These are phyloP conservation scores for Triplophysa rosa DNA, from an alignment of 2,113 vertebrate genomes.

Conservation along the genomic window DNA sequence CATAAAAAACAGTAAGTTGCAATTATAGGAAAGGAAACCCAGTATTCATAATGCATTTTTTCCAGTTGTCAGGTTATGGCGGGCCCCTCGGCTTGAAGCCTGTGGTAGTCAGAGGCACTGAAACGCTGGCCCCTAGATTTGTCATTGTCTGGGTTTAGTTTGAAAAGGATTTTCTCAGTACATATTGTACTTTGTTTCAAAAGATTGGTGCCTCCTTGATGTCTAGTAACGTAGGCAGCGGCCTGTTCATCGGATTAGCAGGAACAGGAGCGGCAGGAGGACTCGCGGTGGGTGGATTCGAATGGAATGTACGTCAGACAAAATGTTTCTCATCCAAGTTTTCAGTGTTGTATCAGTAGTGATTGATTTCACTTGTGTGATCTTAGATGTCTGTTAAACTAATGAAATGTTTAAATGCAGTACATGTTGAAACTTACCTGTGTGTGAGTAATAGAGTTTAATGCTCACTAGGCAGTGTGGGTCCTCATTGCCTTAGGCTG, in stretches of 20 bases:
- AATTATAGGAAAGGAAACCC: too few species aligned
- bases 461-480: constrained; percentile 48
- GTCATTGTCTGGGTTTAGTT: background rate
- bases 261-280: constrained; percentile 92
- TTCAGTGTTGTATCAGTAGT: constrained; percentile 3
- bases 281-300: constrained; percentile 90
- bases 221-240: constrained; percentile 95
- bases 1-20: too few species aligned
- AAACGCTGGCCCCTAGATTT: too few species aligned
- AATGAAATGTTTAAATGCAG: background rate
- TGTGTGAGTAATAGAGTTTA: background rate
- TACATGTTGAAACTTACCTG: background rate
- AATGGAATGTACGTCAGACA: constrained; percentile 85
- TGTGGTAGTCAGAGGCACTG: too few species aligned
- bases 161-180: background rate
- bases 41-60: too few species aligned
- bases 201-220: constrained; percentile 96
- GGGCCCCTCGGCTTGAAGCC: too few species aligned
- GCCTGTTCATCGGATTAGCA: constrained; percentile 88
- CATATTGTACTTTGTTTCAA: constrained; percentile 22
- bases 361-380: background rate
- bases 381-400: background rate
- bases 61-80: too few species aligned
- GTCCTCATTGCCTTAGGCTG: constrained; percentile 76
- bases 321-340: background rate